A percentile compares a stretch with the other conserved stretches of the same genome.
phyloP scores from a whole-genome alignment of 2,797 vertebrate genomes.

The Acanthurus tractus region DNA sequence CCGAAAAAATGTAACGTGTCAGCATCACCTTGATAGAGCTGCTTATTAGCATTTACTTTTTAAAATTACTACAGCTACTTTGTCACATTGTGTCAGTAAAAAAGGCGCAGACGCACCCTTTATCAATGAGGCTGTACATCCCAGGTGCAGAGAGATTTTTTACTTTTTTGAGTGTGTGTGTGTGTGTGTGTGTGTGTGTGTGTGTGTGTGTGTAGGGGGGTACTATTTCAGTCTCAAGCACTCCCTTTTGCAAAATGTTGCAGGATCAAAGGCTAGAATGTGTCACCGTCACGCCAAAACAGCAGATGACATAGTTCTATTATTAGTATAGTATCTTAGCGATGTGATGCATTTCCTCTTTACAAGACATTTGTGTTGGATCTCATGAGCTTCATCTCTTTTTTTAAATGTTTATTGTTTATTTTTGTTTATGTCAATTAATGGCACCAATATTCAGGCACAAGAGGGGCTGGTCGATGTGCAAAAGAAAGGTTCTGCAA shows the following conservation, averaged over 20 bases:
- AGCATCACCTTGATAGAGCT: slow-evolving; percentile 34
- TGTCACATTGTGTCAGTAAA: slow-evolving; percentile 43
- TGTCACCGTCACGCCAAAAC: slow-evolving; percentile 59
- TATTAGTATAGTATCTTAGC: slow-evolving; percentile 54
- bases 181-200: neutral
- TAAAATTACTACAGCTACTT: slow-evolving; percentile 22
- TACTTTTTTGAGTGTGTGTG: slow-evolving; percentile 7
- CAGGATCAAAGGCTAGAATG: slow-evolving; percentile 70
- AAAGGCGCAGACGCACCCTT: slow-evolving; percentile 32
- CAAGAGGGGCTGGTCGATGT: slow-evolving; percentile 2
- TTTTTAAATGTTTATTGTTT: slow-evolving; percentile 42
- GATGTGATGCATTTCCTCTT: slow-evolving; percentile 45
- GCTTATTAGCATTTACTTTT: slow-evolving; percentile 40
- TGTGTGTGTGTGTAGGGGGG: neutral
- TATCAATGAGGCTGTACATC: slow-evolving; percentile 28
- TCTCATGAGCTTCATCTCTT: slow-evolving; percentile 60
- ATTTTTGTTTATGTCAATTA: slow-evolving; percentile 54
- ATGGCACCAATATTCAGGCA: slow-evolving; percentile 33
- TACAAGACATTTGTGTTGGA: slow-evolving; percentile 39
- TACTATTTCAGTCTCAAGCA: slow-evolving; percentile 46
- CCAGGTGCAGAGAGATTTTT: slow-evolving; percentile 1
- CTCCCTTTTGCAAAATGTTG: slow-evolving; percentile 33
- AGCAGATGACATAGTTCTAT: slow-evolving; percentile 63
- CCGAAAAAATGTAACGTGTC: slow-evolving; percentile 5
- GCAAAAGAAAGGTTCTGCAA: slow-evolving; percentile 26